Evolutionary conservation across 1,140 invertebrate species (phyloP), one percentile per base, ranked within the genome.

Genomic region (Probaryconus sp.): DNA sequence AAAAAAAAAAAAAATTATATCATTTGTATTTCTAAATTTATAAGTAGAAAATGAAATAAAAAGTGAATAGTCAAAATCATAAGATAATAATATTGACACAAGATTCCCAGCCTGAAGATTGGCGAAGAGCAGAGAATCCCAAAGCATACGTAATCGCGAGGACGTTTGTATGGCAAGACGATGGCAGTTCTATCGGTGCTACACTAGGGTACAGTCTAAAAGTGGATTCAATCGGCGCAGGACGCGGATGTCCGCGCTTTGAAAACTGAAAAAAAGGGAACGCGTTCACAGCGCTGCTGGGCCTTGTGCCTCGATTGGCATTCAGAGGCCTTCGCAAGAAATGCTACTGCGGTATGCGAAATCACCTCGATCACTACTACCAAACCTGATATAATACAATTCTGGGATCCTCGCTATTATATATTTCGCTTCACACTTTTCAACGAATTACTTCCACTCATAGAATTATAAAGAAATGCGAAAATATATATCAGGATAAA

Each of bases 111-210:
- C 65, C 73, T 79, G 65, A 47, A 68, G 45, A 78, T 78, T 79
- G 63, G 63, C 67, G 51, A 80, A 79, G 74, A 76, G 81, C 79
- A 72, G 56, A 71, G 31, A 53, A 26, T 6, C 20, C 53, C 73
- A 50, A 65, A 60, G 74, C 76, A 78, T 79, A 78, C 80, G 76
- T 82, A 84, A 80, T 78, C 77, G 45, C 63, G 72, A 70, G 67
- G 84, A 86, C 81, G 81, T 84, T 87, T 87, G 83, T 86, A 87
- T 86, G 78, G 83, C 79, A 85, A 84, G 74, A 79, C 76, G 82
- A 79, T 87, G 83, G 83, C 83, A 87, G 85, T 76, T 86, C 81
- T 85, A 85, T 84, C 82, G 82, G 65, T 50, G 67, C 55, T 82
- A 77, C 69, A 76, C 72, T 65, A 65, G 75, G 21, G 60, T 76